A percentile compares a stretch with the other conserved stretches of the same genome.
phyloP scores from a whole-genome alignment of 2,113 vertebrate species.

The Noturus placidus region DNA sequence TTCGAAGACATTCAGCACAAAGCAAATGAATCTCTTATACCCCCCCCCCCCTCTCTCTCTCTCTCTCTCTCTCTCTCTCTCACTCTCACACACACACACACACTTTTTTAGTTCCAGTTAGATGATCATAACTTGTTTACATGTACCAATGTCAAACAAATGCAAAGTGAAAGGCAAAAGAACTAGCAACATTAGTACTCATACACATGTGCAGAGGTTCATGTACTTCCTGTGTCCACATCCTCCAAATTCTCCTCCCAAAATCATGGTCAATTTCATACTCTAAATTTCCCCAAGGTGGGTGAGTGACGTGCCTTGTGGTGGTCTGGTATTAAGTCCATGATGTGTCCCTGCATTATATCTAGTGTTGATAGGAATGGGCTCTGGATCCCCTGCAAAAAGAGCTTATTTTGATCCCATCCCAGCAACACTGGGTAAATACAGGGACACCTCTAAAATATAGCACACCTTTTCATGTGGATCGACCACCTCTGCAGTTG shows the following conservation, averaged over 20 bases:
- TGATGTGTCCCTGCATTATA: not conserved
- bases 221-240: not conserved
- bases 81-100: too few species aligned
- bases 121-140: not conserved
- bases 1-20: constrained; percentile 13
- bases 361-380: not conserved
- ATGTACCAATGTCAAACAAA: not conserved
- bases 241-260: not conserved
- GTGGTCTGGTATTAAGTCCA: not conserved
- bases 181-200: not conserved
- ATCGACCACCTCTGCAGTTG: too few species aligned
- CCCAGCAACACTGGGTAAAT: too few species aligned
- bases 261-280: not conserved
- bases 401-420: too few species aligned
- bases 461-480: too few species aligned
- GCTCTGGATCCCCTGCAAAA: not conserved
- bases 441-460: too few species aligned
- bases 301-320: not conserved
- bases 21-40: constrained; percentile 31
- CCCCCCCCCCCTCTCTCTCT: not conserved
- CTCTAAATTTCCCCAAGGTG: not conserved
- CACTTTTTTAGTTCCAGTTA: not conserved
- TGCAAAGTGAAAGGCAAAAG: not conserved
- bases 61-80: not conserved
- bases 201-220: not conserved